Evolutionary conservation across 2,113 vertebrate genomes (phyloP), one percentile per base, ranked within the genome.

Genomic region (Sciurus niger): DNA sequence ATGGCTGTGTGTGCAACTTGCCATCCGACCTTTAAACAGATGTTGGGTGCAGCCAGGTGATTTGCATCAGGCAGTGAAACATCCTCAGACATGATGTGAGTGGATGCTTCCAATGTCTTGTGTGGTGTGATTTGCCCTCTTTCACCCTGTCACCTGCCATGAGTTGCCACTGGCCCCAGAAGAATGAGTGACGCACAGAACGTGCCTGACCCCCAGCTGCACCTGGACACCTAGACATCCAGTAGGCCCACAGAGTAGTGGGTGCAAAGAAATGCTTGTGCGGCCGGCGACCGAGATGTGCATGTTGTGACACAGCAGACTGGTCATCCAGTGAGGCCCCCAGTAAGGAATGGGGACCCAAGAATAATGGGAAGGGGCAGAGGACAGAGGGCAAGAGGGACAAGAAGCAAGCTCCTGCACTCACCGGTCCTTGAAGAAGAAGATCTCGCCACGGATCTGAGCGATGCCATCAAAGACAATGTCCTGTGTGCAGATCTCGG

Each of bases 381-480:
- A 67, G 37, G 34, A 30, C 25, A 53, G 67, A 46, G 22, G 40
- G 53, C 25, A 78, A 58, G 22, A 63, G 67, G 32, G 30, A 70
- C 32, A 18, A 53, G 89, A 48, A 74, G 16, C 14, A 32, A 8
- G 79, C 32, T n/a, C 30, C 93, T 8, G n/a, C 37, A 97, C 98
- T 99, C 99, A 99, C 99, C 99, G 99, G 95, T 99, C 99, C 98
- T 99, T 99, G 98, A 99, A 99, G 99, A 99, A 99, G 98, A 99
- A 99, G 0, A 98, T 99, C 98, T 99, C 99, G 95, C 99, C 99
- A 97, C 99, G 99, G 87, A 99, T 99, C 98, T 99, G 99, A 72
- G 99, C 98, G 0, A 99, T 98, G 87, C 99, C 99, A 93, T 99
- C 99, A 96, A 99, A 99, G 76, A 99, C 93, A 40, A 99, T 98